These are phyloP conservation scores for Numenius phaeopus DNA, from an alignment of 2,797 vertebrate genomes.

Conservation along the genomic window DNA sequence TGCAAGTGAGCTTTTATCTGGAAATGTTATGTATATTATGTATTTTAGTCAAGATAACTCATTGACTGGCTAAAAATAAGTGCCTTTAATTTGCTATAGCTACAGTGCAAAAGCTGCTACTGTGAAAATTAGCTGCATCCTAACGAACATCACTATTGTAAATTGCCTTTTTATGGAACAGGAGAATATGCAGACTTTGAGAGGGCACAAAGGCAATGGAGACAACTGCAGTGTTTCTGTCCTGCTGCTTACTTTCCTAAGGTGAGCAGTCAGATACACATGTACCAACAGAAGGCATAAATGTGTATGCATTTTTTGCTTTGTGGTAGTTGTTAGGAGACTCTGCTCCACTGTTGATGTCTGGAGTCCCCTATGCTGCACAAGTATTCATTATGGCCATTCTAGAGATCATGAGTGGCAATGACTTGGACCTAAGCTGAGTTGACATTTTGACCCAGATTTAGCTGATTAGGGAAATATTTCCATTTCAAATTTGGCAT, in stretches of 20 bases:
- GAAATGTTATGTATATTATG: neutral
- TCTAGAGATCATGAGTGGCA: neutral
- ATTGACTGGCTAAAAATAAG: neutral
- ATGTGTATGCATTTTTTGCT: rapidly evolving
- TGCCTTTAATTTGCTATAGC: neutral
- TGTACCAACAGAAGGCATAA: neutral
- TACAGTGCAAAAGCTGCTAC: neutral
- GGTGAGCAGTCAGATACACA: neutral
- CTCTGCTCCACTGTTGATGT: neutral
- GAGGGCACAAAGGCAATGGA: neutral
- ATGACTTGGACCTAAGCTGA: neutral
- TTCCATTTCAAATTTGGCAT: slow-evolving; percentile 56
- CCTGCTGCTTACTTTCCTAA: neutral
- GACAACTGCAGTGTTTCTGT: neutral
- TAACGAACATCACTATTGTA: neutral
- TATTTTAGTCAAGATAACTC: neutral
- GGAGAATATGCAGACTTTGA: neutral
- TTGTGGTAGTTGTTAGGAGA: neutral
- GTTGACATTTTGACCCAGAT: slow-evolving; percentile 58
- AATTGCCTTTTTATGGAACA: neutral
- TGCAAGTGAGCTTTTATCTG: neutral
- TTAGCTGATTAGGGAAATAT: slow-evolving; percentile 54
- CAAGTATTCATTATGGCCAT: neutral
- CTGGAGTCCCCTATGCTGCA: neutral
- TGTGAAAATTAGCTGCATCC: neutral